Evolutionary conservation across 2,113 vertebrate genomes (phyloP).

Genomic region (Upupa epops): DNA sequence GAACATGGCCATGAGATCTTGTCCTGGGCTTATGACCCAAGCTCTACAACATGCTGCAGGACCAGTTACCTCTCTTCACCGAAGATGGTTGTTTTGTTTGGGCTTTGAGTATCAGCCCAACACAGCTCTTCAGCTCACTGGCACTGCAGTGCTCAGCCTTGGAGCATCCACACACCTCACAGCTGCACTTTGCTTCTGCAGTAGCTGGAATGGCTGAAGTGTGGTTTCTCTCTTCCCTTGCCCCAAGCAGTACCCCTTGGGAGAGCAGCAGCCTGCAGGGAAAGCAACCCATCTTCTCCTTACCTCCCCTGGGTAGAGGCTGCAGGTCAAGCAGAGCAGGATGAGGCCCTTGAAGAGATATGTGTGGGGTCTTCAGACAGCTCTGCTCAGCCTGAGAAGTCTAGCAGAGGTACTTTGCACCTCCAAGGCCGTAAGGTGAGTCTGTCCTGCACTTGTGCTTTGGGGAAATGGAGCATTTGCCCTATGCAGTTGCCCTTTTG

Average conservation of each 20-base stretch:
- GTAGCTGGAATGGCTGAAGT: background rate
- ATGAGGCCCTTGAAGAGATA: rapidly evolving
- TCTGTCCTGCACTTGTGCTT: background rate
- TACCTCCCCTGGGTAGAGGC: background rate
- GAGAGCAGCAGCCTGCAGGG: background rate
- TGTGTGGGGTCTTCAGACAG: background rate
- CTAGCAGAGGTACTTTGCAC: background rate
- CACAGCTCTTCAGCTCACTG: background rate
- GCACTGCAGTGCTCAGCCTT: background rate
- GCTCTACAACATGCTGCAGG: background rate
- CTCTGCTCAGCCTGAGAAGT: background rate
- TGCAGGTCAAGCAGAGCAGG: background rate
- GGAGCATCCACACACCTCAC: background rate
- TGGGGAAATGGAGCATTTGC: background rate
- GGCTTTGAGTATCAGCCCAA: background rate
- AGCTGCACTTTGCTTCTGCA: background rate
- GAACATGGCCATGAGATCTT: background rate
- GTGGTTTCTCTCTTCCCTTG: background rate
- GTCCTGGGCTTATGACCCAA: background rate
- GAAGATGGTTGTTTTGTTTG: background rate
- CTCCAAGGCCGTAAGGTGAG: background rate
- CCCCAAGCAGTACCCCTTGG: background rate
- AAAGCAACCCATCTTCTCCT: background rate
- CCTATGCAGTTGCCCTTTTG: background rate
- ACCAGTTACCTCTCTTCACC: background rate